Percentiles rank a stretch among this genome's conserved stretches.
These are phyloP conservation scores for Empidonax alnorum DNA, from an alignment of 2,113 vertebrate species.

Conservation along the genomic window DNA sequence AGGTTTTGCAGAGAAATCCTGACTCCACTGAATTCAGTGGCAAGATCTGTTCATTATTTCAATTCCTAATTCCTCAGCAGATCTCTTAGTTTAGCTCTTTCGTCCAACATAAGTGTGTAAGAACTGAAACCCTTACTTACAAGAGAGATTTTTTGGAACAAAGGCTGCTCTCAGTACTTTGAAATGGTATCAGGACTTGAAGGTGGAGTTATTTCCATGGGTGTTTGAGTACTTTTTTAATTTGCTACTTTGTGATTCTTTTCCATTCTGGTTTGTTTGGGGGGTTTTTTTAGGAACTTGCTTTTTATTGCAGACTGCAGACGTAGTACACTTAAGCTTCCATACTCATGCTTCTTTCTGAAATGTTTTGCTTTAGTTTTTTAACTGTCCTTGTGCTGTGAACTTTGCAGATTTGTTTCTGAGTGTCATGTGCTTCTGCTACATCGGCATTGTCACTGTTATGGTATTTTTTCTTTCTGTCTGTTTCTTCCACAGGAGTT, in stretches of 20 bases:
- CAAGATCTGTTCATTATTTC: neutral
- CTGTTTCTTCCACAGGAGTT: slow-evolving; percentile 97
- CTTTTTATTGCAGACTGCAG: slow-evolving; percentile 24
- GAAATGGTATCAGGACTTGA: slow-evolving; percentile 39
- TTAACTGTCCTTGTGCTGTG: slow-evolving; percentile 71
- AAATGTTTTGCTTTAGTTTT: slow-evolving; percentile 71
- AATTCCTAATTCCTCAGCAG: neutral
- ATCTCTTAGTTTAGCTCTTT: neutral
- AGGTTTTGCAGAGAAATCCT: neutral
- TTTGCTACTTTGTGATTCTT: slow-evolving; percentile 52
- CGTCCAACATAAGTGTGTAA: neutral
- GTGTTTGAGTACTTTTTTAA: slow-evolving; percentile 19
- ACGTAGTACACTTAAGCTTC: slow-evolving; percentile 45
- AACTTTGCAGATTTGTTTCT: slow-evolving; percentile 76
- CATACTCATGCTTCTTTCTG: slow-evolving; percentile 73
- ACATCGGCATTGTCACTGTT: slow-evolving; percentile 96
- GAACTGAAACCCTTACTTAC: neutral
- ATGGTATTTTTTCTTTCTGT: slow-evolving; percentile 99
- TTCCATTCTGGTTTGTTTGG: neutral
- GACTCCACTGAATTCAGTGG: neutral
- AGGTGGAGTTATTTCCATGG: slow-evolving; percentile 25
- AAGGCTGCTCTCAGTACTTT: slow-evolving; percentile 53
- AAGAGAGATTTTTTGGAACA: neutral
- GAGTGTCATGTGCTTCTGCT: slow-evolving; percentile 90
- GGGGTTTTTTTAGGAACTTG: neutral